phyloP scores from a whole-genome alignment of 2,888 invertebrate genomes.

The Spodoptera picta region DNA sequence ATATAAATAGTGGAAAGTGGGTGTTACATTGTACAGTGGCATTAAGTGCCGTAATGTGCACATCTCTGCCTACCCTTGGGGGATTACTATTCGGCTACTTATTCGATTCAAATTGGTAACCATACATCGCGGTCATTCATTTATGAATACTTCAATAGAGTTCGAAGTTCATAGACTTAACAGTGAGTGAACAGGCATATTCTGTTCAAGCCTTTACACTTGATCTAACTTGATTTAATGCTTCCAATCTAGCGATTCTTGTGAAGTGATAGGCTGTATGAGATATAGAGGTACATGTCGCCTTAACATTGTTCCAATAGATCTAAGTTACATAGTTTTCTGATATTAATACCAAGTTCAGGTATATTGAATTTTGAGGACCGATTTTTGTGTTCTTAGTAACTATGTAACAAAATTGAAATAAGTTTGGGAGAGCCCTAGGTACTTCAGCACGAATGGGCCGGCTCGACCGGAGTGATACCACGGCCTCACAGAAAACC shows the following conservation, averaged over 20 bases:
- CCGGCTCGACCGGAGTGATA: too few species aligned
- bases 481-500: too few species aligned
- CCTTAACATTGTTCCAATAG: slow-evolving; percentile 31
- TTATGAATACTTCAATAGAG: slow-evolving; percentile 7
- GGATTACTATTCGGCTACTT: too few species aligned
- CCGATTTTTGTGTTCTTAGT: slow-evolving; percentile 5
- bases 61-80: too few species aligned
- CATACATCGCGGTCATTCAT: background rate
- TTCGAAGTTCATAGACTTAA: slow-evolving; percentile 14
- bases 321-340: slow-evolving; percentile 37
- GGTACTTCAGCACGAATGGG: too few species aligned
- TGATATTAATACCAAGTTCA: slow-evolving; percentile 32
- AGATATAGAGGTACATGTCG: slow-evolving; percentile 50
- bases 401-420: too few species aligned
- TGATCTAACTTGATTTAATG: slow-evolving; percentile 61
- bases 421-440: too few species aligned
- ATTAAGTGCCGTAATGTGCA: too few species aligned
- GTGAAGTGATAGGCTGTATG: slow-evolving; percentile 64
- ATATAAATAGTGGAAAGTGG: too few species aligned
- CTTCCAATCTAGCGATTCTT: slow-evolving; percentile 63
- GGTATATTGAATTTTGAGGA: slow-evolving; percentile 41
- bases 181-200: slow-evolving; percentile 21
- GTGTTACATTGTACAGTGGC: too few species aligned
- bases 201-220: slow-evolving; percentile 44
- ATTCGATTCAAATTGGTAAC: too few species aligned